These are phyloP conservation scores for Lota lota DNA, from an alignment of 2,113 vertebrate species.

Conservation along the genomic window DNA sequence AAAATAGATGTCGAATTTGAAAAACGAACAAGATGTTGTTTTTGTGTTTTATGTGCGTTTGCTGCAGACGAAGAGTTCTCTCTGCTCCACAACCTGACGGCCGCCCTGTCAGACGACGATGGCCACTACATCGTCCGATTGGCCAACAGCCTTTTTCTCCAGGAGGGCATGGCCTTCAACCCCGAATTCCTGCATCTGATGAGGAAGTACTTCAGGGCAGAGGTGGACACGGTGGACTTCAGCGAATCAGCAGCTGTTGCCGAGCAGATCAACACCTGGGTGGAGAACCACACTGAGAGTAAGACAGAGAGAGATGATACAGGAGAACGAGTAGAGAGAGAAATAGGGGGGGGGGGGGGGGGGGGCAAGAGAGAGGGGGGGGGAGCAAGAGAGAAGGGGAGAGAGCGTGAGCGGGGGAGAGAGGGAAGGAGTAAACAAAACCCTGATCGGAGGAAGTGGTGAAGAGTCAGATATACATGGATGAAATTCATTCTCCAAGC, in stretches of 20 bases:
- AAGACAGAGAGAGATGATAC: slow-evolving; percentile 32
- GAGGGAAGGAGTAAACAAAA: no score
- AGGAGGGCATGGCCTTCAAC: slow-evolving; percentile 85
- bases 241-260: slow-evolving; percentile 83
- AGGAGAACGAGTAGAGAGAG: background rate
- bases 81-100: slow-evolving; percentile 85
- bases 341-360: no score
- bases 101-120: slow-evolving; percentile 74
- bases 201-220: slow-evolving; percentile 88
- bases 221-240: slow-evolving; percentile 89
- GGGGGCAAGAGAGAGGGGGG: background rate
- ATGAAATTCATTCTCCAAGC: no score
- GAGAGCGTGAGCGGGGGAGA: background rate
- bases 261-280: slow-evolving; percentile 91
- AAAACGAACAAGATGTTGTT: background rate
- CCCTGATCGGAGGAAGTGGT: no score
- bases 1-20: background rate
- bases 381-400: background rate
- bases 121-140: slow-evolving; percentile 84
- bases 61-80: slow-evolving; percentile 85
- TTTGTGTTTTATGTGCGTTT: background rate
- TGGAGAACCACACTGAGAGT: slow-evolving; percentile 95
- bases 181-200: slow-evolving; percentile 88
- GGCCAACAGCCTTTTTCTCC: slow-evolving; percentile 90
- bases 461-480: no score